Evolutionary conservation across 1,140 invertebrate species (phyloP).

Genomic region (Pseudomyrmex dendroicus): DNA sequence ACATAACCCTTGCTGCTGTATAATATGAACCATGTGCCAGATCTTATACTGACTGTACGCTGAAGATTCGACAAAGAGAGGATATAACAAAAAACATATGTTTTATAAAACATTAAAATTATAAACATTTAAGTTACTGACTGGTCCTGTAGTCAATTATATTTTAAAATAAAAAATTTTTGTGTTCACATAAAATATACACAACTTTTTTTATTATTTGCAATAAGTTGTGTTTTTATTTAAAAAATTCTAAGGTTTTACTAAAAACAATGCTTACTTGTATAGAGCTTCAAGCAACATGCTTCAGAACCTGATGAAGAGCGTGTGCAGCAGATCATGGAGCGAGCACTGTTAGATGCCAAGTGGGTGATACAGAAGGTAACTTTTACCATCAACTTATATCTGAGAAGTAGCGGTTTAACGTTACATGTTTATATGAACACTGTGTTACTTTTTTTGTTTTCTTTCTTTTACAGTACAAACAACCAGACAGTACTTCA

Average conservation of each 20-base stretch:
- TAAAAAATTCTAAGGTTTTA: no score
- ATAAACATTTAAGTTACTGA: background rate
- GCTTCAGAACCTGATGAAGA: slow-evolving; percentile 90
- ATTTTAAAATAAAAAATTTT: no score
- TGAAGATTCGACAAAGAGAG: no score
- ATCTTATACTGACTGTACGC: no score
- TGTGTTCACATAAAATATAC: no score
- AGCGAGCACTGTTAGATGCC: slow-evolving; percentile 90
- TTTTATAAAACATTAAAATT: background rate
- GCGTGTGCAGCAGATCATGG: slow-evolving; percentile 91
- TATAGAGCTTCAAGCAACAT: slow-evolving; percentile 92
- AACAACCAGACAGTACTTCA: slow-evolving; percentile 27
- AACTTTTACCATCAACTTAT: slow-evolving; percentile 48
- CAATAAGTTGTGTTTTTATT: no score
- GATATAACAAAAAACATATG: no score
- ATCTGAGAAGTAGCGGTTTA: background rate
- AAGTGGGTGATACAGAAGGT: slow-evolving; percentile 93
- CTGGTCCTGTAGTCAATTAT: no score
- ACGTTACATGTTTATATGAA: background rate
- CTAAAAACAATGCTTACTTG: background rate
- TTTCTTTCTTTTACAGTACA: slow-evolving; percentile 71
- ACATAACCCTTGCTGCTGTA: no score
- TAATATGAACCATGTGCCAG: no score
- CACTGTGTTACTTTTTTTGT: background rate
- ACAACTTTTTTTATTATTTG: no score